Evolutionary conservation across 2,888 invertebrate genomes (phyloP), one percentile per base, ranked within the genome.

Genomic region (Ectemnius continuus): DNA sequence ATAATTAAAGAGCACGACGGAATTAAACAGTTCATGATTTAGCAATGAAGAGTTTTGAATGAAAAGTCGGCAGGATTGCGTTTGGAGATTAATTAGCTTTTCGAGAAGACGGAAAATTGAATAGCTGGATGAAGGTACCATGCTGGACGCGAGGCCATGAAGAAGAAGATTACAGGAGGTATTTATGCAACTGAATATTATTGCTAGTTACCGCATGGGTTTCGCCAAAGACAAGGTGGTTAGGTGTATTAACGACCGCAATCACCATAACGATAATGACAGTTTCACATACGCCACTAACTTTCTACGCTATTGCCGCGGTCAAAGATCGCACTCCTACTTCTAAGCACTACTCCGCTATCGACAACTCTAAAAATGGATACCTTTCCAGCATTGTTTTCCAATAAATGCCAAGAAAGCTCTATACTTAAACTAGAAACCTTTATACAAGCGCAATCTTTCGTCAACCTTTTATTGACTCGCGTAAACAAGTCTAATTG

Each of bases 161-260:
- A 16, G 52, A 52, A 16, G 52, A 59, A n/a, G 61, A 36, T 64
- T 56, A 16, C 64, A 52, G 46, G 56, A n/a, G 45, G 14, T 36
- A 65, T 70, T 73, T 70, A 65, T 65, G 73, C 73, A 65, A 73
- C 61, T 48, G 65, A 70, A 59, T 68, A 47, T 57, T 59, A 58
- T 70, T 61, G 60, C 56, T 52, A 64, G 64, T 64, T 57, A 61
- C 65, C 46, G 61, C 48, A 16, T 11, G 18, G 28, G 14, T 59
- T 47, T 70, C 57, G 20, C 18, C 48, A n/a, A 45, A 46, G 47
- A 56, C 61, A 60, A 52, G 61, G 67, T 57, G 48, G 13, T 73
- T 73, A 58, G 48, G 36, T 36, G 36, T 36, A 28, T 61, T 73
- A 65, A 65, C 48, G 65, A 26, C 28, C 45, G 48, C 14, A 61